phyloP scores from a whole-genome alignment of 2,113 vertebrate species.

The Callorhinus ursinus region DNA sequence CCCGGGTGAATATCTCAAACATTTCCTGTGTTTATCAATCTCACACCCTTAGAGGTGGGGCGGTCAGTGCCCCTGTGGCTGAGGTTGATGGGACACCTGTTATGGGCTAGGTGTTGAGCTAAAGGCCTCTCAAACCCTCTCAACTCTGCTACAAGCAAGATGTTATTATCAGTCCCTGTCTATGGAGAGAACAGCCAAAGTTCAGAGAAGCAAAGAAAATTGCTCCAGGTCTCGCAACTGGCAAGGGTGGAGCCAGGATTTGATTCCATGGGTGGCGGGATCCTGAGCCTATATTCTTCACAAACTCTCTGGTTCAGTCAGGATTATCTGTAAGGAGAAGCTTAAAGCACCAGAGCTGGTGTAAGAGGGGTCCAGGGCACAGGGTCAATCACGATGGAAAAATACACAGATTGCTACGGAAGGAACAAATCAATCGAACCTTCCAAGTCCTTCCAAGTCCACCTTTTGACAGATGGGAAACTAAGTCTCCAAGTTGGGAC shows the following conservation, averaged over 20 bases:
- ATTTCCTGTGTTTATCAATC: not conserved
- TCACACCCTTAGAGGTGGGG: not conserved
- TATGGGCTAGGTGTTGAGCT: not conserved
- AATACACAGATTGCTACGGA: not conserved
- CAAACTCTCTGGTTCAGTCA: not conserved
- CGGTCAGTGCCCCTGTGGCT: not conserved
- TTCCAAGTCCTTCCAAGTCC: not conserved
- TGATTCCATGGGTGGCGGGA: not conserved
- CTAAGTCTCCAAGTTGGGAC: not conserved
- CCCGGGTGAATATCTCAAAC: not conserved
- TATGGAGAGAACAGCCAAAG: not conserved
- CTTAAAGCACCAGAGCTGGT: not conserved
- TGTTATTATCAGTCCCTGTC: no score
- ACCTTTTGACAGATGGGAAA: not conserved
- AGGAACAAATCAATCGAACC: not conserved
- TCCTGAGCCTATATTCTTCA: not conserved
- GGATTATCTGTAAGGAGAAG: not conserved
- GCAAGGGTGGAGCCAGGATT: not conserved
- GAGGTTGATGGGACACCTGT: not conserved
- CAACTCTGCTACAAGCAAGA: not conserved
- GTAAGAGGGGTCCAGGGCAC: not conserved
- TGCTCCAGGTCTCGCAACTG: not conserved
- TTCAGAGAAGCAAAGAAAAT: not conserved
- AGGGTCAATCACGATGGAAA: rapidly evolving
- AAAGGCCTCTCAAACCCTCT: not conserved